Evolutionary conservation across 2,888 invertebrate species (phyloP), one percentile per base, ranked within the genome.

Genomic region (Tenthredo notha): DNA sequence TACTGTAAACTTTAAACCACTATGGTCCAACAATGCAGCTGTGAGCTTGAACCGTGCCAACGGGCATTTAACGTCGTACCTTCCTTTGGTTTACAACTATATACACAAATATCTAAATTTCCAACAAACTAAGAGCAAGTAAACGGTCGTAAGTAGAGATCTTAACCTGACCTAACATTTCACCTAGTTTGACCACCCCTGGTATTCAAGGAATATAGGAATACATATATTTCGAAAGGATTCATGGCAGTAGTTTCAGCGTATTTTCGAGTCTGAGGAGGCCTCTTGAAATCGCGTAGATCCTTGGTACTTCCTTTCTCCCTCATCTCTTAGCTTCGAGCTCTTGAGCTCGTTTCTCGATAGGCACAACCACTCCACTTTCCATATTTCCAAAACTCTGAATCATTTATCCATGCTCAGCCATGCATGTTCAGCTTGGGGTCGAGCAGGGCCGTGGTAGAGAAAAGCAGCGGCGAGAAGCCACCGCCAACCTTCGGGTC

Each of bases 381-480:
- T 91, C 89, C 91, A 90, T 91, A 91, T 91, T 91, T 91, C 90
- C 89, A 90, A 91, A 91, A 91, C 90, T 90, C 90, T 91, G 91
- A 91, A 91, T 91, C 91, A 91, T 91, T 91, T 90, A 91, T 91
- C 90, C 90, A 87, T 89, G 91, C 87, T 91, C 90, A 90, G 88
- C 89, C 90, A 90, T 90, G 91, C 91, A 90, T 90, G 89, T 88
- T 89, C 87, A 87, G 88, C 87, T 84, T 61, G 84, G 85, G 67
- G 77, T 84, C 83, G 84, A 40, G 61, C 77, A 72, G 70, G 84
- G 85, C 84, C 84, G 80, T 21, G 58, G 80, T 80, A 61, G 80
- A n/a, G 80, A 61, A 80, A 61, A 80, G 80, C 80, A 80, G 50
- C 29, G 77, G 77, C 54, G 50, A 54, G 33, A 29, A 29, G 84